Evolutionary conservation across 2,888 invertebrate species (phyloP), one percentile per base, ranked within the genome.

Genomic region (Pardosa pseudoannulata): DNA sequence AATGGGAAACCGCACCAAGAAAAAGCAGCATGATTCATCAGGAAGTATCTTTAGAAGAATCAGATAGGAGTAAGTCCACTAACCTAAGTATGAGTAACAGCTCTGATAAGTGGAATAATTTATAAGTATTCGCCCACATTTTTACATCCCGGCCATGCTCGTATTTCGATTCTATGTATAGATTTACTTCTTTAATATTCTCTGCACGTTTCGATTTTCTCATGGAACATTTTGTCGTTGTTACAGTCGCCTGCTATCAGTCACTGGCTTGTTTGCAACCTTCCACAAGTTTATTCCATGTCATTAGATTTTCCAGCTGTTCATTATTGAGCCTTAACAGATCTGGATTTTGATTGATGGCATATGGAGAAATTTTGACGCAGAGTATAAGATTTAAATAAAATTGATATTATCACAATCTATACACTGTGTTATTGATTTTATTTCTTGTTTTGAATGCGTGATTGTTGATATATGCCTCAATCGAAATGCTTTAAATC

Each of bases 201-300:
- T 19, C 7, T 13, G 23, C 76, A 79, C 78, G 78, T 31, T 50
- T 3, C 56, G 36, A 19, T 7, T 32, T 68, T 28, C 29, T 50
- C 16, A 32, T 32, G n/a, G 11, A 32, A 11, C 13, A 41, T 70
- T 62, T 70, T 79, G 70, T 79, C 78, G 56, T 79, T 79, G 78
- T 65, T 56, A 70, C 32, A 56, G 70, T 56, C 70, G 56, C 56
- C 16, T 79, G 70, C 36, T 70, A 79, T 79, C 70, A 79, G 68
- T 79, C 78, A 79, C 62, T 39, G 36, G 50, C 78, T 79, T 62
- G 70, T 79, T 79, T 68, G 78, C 39, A 79, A 79, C 41, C 70
- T 56, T 70, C 7, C 9, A 62, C 9, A 9, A 36, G 9, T 36
- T 36, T 9, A 5, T 62, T 28, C 62, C 3, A 16, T 62, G 27